These are phyloP conservation scores for Podarcis cretensis DNA, from an alignment of 2,113 vertebrate species.

Conservation along the genomic window DNA sequence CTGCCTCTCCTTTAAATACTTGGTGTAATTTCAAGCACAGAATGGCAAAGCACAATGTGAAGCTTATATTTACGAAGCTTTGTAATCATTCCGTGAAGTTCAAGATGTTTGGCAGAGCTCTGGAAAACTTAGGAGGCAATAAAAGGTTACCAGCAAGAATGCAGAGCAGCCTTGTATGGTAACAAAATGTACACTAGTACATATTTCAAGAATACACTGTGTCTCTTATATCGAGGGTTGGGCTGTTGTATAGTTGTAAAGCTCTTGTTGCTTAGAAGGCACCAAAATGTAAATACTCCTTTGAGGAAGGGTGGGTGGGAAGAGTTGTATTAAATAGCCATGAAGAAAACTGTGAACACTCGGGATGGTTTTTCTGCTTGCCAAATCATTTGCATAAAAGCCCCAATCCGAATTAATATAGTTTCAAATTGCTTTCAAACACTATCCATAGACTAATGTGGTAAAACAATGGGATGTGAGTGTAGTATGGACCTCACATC, in stretches of 20 bases:
- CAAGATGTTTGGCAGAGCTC: slow-evolving; percentile 74
- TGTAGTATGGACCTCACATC: too few species aligned
- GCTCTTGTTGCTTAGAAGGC: slow-evolving; percentile 35
- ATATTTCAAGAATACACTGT: slow-evolving; percentile 49
- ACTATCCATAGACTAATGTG: too few species aligned
- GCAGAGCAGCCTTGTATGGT: slow-evolving; percentile 86
- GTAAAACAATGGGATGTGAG: too few species aligned
- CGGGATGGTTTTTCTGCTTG: slow-evolving; percentile 39
- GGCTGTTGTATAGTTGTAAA: slow-evolving; percentile 24
- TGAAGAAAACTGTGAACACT: slow-evolving; percentile 30
- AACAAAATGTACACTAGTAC: slow-evolving; percentile 59
- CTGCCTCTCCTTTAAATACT: slow-evolving; percentile 39
- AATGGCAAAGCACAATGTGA: slow-evolving; percentile 63
- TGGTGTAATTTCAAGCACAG: slow-evolving; percentile 33
- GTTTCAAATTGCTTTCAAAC: slow-evolving; percentile 46
- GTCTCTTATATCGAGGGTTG: slow-evolving; percentile 51
- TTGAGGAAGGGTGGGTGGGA: slow-evolving; percentile 27
- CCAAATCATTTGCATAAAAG: slow-evolving; percentile 46
- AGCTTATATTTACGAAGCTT: slow-evolving; percentile 71
- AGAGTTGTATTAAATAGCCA: slow-evolving; percentile 58
- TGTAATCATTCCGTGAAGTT: slow-evolving; percentile 77
- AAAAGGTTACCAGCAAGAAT: slow-evolving; percentile 81
- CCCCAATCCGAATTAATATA: slow-evolving; percentile 37
- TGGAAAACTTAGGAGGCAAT: slow-evolving; percentile 76
- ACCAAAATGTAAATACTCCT: slow-evolving; percentile 50